Base-by-base conservation (phyloP, 2,113 vertebrate species). In the Oenanthe melanoleuca region DNA sequence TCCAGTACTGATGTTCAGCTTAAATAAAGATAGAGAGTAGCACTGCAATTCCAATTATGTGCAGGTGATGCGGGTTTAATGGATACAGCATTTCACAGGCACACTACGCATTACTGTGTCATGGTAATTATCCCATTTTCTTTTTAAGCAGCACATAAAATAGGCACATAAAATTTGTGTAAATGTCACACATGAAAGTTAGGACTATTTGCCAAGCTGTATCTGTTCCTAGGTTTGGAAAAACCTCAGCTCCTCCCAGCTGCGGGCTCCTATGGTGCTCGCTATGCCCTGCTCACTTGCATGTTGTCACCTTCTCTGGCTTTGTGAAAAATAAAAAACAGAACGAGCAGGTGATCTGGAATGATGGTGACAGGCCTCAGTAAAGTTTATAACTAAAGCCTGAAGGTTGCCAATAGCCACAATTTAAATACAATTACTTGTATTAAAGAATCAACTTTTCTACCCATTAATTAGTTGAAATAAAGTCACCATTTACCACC, bases 111-210 rank as follows among this genome's bases (percentile, higher is more conserved):
- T 75, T 63, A 70, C 67, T 44, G 38, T 24, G 67, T 67, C 21
- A 2, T 1, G 19, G 81, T 63, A 89, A 91, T 96, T 85, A 95
- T n/a, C 66, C 72, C 91, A 91, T 94, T 79, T 89, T 91, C 89
- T 88, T 97, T 89, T 93, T 92, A 93, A 93, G 82, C 55, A 52
- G 88, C 63, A 55, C 52, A 64, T 89, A 80, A 97, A 94, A 85
- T 37, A 94, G 89, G 49, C 81, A n/a, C 81, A 85, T 89, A 89
- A 93, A 95, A 52, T 80, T 61, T 65, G 28, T 34, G 65, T n/a
- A 95, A 89, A 80, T 63, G 79, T 47, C 28, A 6, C 5, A 5
- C 4, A 8, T 53, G 64, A 53, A 88, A 86, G 74, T 60, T 70
- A 80, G 59, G 56, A 29, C 84, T 88, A 57, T 90, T 44, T 1